These are phyloP conservation scores for Grantiella picta DNA, from an alignment of 2,113 vertebrate species.

Conservation along the genomic window DNA sequence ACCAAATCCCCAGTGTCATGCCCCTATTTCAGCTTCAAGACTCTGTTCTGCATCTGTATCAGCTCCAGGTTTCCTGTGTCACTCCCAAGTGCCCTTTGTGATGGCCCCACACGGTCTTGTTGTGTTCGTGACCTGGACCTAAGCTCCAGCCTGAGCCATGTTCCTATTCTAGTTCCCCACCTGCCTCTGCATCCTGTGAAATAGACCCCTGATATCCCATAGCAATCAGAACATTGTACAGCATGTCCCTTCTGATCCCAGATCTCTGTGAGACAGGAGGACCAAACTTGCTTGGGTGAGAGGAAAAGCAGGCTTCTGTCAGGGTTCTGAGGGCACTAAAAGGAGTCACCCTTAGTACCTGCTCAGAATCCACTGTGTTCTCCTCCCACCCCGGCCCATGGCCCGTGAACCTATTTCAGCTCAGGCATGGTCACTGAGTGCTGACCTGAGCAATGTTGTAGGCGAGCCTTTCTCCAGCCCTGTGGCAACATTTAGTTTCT, in stretches of 20 bases:
- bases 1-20: background rate
- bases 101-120: background rate
- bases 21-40: background rate
- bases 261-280: background rate
- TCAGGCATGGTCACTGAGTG: background rate
- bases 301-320: rapidly evolving
- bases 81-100: background rate
- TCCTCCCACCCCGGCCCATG: background rate
- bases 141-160: background rate
- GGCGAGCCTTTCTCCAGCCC: background rate
- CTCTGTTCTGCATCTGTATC: background rate
- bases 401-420: background rate
- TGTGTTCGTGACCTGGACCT: background rate
- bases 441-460: background rate
- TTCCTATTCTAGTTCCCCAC: background rate
- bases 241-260: background rate
- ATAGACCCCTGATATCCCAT: background rate
- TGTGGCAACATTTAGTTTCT: background rate
- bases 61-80: background rate
- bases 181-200: background rate
- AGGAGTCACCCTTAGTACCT: background rate
- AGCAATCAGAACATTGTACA: background rate
- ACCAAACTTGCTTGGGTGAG: background rate
- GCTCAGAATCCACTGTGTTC: background rate
- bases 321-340: background rate